Evolutionary conservation across 1,140 invertebrate genomes (phyloP).

Genomic region (Bombus polaris): DNA sequence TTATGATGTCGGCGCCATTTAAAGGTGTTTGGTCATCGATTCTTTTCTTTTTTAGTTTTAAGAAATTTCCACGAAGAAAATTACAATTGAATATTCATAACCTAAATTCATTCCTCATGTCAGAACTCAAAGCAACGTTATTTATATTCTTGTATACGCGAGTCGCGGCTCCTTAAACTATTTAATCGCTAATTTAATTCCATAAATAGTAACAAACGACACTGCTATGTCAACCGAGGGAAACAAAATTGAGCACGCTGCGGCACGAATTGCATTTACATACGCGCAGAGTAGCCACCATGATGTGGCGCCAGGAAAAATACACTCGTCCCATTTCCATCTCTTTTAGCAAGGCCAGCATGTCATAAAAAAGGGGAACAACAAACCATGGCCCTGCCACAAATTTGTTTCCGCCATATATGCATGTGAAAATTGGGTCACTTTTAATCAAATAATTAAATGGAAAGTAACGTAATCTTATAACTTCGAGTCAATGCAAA

Average conservation of each 20-base stretch:
- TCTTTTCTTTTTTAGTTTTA: background rate
- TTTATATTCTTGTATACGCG: background rate
- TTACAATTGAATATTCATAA: background rate
- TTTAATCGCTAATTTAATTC: conserved; percentile 39
- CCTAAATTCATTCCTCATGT: background rate
- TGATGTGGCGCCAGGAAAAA: background rate
- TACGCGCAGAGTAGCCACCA: background rate
- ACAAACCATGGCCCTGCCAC: background rate
- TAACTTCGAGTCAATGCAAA: background rate
- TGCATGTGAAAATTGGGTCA: background rate
- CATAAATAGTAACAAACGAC: conserved; percentile 20
- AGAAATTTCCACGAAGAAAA: background rate
- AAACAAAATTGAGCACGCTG: conserved; percentile 8
- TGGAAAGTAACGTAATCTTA: background rate
- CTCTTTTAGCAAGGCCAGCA: conserved; percentile 9
- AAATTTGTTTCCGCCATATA: background rate
- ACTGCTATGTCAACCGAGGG: background rate
- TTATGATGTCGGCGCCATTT: background rate
- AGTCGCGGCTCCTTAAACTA: background rate
- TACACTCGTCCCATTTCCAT: conserved; percentile 21
- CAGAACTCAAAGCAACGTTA: background rate
- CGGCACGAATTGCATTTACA: conserved; percentile 30
- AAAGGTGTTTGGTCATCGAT: background rate
- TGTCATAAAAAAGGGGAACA: background rate
- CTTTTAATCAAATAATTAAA: background rate